Evolutionary conservation across 1,140 invertebrate species (phyloP).

Genomic region (Paramacrobiotus metropolitanus): DNA sequence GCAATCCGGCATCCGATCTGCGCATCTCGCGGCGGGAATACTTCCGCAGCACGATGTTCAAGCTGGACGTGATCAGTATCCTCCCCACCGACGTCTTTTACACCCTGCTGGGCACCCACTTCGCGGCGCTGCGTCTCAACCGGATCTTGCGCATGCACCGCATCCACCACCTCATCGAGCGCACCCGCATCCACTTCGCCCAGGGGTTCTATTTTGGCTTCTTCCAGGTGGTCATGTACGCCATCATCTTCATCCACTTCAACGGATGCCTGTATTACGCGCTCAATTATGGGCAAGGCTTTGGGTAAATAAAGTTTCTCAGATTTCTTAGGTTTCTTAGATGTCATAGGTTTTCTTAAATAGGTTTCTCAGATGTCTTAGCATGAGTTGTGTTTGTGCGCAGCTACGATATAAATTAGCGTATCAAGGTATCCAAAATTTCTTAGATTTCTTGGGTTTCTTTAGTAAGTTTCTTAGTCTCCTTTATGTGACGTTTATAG

Average conservation of each 20-base stretch:
- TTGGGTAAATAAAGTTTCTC: too few relatives aligned
- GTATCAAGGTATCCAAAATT: too few relatives aligned
- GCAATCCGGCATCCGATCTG: not conserved
- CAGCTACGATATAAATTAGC: too few relatives aligned
- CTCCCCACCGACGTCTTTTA: constrained; percentile 1
- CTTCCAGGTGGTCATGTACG: not conserved
- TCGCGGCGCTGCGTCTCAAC: not conserved
- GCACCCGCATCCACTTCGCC: not conserved
- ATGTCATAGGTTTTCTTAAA: too few relatives aligned
- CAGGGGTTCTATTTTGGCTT: not conserved
- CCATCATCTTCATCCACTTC: not conserved
- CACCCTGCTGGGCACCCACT: not conserved
- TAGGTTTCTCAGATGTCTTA: too few relatives aligned
- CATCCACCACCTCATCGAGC: not conserved
- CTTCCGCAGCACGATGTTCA: not conserved
- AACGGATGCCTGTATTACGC: not conserved
- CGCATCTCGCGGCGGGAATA: not conserved
- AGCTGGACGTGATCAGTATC: not conserved
- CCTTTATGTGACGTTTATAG: too few relatives aligned
- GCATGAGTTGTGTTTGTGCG: too few relatives aligned
- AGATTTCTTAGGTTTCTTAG: too few relatives aligned
- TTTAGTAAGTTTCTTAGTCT: too few relatives aligned
- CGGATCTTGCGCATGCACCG: not conserved
- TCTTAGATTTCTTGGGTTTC: too few relatives aligned
- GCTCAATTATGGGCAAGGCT: not conserved